Evolutionary conservation across 2,113 vertebrate species (phyloP).

Genomic region (Hyaena hyaena): DNA sequence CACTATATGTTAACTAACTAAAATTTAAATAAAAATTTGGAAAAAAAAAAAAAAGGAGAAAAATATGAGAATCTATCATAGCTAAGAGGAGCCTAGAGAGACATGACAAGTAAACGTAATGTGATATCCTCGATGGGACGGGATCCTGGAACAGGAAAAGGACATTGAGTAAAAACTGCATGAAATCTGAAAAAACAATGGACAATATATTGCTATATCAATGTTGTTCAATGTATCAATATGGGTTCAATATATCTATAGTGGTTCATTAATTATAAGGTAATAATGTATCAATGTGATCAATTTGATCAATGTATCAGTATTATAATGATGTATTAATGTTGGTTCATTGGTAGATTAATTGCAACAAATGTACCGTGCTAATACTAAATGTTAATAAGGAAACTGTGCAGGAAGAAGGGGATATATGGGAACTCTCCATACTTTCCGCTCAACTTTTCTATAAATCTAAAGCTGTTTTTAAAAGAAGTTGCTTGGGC

Average conservation of each 20-base stretch:
- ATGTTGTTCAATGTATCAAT: background rate
- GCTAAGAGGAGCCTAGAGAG: background rate
- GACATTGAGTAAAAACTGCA: background rate
- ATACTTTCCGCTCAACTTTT: background rate
- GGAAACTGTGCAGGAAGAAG: background rate
- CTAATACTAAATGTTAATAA: background rate
- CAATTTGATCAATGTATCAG: background rate
- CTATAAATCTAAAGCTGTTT: background rate
- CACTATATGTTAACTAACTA: too few relatives aligned
- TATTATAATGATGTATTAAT: background rate
- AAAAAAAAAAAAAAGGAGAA: too few relatives aligned
- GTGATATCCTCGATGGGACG: background rate
- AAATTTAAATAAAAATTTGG: too few relatives aligned
- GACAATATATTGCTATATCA: background rate
- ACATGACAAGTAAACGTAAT: background rate
- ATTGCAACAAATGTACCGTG: background rate
- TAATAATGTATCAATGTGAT: background rate
- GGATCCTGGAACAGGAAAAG: background rate
- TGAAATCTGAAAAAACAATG: background rate
- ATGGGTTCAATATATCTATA: background rate
- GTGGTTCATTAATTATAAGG: background rate
- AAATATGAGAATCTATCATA: background rate
- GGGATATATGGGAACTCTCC: background rate
- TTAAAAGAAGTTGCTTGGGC: background rate
- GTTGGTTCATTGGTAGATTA: background rate